Percentiles rank a stretch among this genome's conserved stretches.
These are phyloP conservation scores for Drosophila melanica DNA, from an alignment of 1,140 invertebrate genomes.

Conservation along the genomic window DNA sequence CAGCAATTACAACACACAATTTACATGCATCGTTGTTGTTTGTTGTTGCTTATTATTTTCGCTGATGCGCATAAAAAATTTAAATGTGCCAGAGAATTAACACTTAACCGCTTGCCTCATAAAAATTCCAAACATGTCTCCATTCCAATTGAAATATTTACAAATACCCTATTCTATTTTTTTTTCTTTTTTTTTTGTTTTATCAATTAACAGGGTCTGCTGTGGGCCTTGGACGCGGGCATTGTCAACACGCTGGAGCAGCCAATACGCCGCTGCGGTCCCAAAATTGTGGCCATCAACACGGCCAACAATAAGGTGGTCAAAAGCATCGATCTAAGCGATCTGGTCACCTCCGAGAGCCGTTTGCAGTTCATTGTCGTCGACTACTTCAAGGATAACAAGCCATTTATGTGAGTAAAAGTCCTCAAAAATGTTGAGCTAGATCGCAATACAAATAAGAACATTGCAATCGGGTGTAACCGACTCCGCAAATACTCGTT, in stretches of 20 bases:
- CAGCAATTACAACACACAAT: conserved; percentile 45
- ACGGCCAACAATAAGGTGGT: conserved; percentile 86
- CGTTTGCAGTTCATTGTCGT: conserved; percentile 88
- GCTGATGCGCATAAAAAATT: conserved; percentile 23
- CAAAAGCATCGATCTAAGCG: conserved; percentile 86
- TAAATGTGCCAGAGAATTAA: background rate
- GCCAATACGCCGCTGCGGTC: conserved; percentile 87
- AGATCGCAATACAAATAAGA: too few relatives aligned
- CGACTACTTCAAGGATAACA: conserved; percentile 81
- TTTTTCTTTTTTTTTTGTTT: too few relatives aligned
- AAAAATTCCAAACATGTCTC: conserved; percentile 11
- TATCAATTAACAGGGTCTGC: conserved; percentile 85
- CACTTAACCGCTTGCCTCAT: conserved; percentile 3
- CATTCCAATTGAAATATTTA: conserved; percentile 24
- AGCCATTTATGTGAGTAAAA: conserved; percentile 80
- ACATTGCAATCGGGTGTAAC: too few relatives aligned
- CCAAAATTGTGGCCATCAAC: conserved; percentile 88
- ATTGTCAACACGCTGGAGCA: conserved; percentile 87
- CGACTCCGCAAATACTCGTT: too few relatives aligned
- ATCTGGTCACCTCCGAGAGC: conserved; percentile 85
- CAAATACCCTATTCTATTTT: background rate
- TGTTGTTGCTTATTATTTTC: conserved; percentile 20
- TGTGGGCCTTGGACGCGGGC: conserved; percentile 89
- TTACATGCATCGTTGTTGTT: conserved; percentile 23
- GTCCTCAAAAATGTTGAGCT: background rate